Evolutionary conservation across 64 coral and sea anemone genomes (phyloP), one percentile per base, ranked within the genome.

Genomic region (Montipora capricornis): DNA sequence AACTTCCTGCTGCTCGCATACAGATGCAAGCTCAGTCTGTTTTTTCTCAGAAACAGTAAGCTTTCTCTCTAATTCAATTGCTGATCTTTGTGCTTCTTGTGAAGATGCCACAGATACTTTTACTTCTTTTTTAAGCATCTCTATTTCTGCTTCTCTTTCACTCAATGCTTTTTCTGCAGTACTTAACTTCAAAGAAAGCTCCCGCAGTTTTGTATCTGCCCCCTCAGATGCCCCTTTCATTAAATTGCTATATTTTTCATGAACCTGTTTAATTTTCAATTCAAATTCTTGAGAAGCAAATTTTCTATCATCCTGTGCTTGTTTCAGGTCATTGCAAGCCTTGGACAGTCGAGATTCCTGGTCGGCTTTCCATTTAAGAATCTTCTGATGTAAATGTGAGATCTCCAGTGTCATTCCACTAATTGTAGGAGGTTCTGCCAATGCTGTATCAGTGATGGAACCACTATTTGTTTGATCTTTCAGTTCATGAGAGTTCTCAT

Each of bases 91-190:
- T 29, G 95, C 95, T 68, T 94, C 87, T 47, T 87, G 92, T 13
- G 93, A 92, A 8, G 89, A 70, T 5, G 69, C 76, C 8, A 94
- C 73, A 46, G 95, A 94, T 10, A 76, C 81, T 57, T 85, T 89
- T 6, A 95, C 79, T 51, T 94, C 92, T 16, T 94, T 79, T 76
- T 68, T 88, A 49, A 97, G 89, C 17, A 57, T 78, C 20, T 84
- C 87, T 16, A 97, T 77, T 79, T 95, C 93, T n/a, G 92, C 57
- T 29, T 97, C 96, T 79, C 96, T 90, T 55, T 94, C 93, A 87
- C 49, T 89, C 58, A 97, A 92, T 14, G 79, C 74, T 20, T 78
- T 89, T 37, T 97, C 93, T 37, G 92, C 92, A 70, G 75, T 67
- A n/a, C 77, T 93, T 37, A 97, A 78, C 11, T 81, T 80, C 4